Evolutionary conservation across 2,113 vertebrate species (phyloP).

Genomic region (Octodon degus): DNA sequence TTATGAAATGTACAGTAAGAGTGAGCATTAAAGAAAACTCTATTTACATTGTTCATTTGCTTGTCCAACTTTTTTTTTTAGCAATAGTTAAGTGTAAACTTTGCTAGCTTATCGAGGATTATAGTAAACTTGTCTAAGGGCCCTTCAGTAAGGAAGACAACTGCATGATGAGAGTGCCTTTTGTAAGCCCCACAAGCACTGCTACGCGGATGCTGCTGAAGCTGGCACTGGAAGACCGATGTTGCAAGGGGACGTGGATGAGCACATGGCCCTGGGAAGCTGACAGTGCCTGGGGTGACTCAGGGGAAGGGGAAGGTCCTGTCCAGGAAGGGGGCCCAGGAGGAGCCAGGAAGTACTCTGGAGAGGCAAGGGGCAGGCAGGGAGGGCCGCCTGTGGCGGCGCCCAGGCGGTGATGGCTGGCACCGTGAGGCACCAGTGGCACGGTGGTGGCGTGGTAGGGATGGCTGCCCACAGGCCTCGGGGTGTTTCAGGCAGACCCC

Average conservation of each 20-base stretch:
- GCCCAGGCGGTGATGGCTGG: neutral
- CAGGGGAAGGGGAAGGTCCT: neutral
- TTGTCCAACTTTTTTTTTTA: neutral
- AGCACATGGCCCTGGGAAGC: neutral
- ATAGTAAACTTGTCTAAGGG: conserved; percentile 58
- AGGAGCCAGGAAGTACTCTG: neutral
- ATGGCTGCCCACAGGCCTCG: too few species aligned
- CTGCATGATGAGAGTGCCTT: neutral
- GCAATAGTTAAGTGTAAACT: conserved; percentile 55
- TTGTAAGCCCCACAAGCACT: neutral
- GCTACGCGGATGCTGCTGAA: neutral
- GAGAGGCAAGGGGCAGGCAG: neutral
- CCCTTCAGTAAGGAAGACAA: neutral
- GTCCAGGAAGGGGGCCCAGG: neutral
- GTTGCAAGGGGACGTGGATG: neutral
- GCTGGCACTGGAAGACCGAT: neutral
- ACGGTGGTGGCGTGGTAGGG: neutral
- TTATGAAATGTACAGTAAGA: neutral
- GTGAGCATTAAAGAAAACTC: conserved; percentile 31
- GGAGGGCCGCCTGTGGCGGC: too few species aligned
- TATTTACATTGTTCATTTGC: conserved; percentile 38
- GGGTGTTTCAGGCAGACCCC: rapidly evolving
- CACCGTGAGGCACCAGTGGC: neutral
- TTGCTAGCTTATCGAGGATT: conserved; percentile 16
- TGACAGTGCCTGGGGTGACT: neutral